Percentiles rank a stretch among this genome's conserved stretches.
Evolutionary conservation across 1,140 invertebrate species (phyloP).

Genomic region (Drosophila malerkotliana): DNA sequence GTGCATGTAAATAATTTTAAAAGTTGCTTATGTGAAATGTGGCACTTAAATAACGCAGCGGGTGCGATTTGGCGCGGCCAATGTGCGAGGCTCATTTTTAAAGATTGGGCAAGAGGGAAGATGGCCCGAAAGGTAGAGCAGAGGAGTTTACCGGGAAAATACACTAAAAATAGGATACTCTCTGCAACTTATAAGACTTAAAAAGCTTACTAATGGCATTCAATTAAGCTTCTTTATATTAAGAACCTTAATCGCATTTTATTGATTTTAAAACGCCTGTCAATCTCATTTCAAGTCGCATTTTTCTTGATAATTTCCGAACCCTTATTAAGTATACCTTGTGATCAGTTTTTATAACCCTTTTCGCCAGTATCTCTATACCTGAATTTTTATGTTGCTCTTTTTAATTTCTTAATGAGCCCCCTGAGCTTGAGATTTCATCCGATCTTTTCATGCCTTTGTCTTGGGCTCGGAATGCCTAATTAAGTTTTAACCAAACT

Average conservation of each 20-base stretch:
- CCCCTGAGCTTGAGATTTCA: conserved; percentile 47
- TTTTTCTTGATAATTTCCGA: conserved; percentile 37
- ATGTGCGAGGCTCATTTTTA: conserved; percentile 5
- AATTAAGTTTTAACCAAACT: conserved; percentile 81
- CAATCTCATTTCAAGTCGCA: conserved; percentile 47
- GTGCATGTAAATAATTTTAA: conserved; percentile 77
- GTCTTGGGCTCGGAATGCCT: conserved; percentile 45
- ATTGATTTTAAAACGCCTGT: conserved; percentile 63
- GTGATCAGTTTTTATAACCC: conserved; percentile 29
- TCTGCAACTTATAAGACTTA: background rate
- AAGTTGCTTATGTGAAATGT: conserved; percentile 79
- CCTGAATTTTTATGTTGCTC: conserved; percentile 41
- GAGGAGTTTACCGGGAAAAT: background rate
- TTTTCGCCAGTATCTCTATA: conserved; percentile 6
- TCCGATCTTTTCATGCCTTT: conserved; percentile 22
- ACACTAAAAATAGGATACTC: background rate
- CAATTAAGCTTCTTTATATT: conserved; percentile 46
- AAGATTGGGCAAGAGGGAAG: background rate
- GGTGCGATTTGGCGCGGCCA: conserved; percentile 40
- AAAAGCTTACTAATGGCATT: conserved; percentile 21
- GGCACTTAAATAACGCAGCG: conserved; percentile 79
- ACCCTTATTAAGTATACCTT: conserved; percentile 38
- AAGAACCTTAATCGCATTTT: conserved; percentile 56
- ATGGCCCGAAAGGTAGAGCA: background rate
- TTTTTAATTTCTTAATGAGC: conserved; percentile 75